Evolutionary conservation across 2,797 vertebrate genomes (phyloP).

Genomic region (Dallia pectoralis): DNA sequence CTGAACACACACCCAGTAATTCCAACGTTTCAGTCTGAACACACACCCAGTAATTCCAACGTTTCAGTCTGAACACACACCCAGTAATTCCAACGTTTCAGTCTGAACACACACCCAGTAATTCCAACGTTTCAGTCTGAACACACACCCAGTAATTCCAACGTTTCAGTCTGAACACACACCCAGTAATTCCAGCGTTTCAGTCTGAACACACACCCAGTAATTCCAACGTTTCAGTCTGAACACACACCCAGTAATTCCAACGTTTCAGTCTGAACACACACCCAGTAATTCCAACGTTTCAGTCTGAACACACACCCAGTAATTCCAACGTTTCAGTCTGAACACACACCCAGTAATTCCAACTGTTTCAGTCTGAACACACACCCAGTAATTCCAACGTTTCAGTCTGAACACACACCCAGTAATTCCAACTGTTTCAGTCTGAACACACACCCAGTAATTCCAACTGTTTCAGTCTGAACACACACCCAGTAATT

Average conservation of each 20-base stretch:
- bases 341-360: no score
- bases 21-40: not conserved
- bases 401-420: not conserved
- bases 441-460: not conserved
- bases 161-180: not conserved
- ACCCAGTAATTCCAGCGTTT: not conserved
- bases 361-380: not conserved
- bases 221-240: not conserved
- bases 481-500: not conserved
- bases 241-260: not conserved
- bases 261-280: not conserved
- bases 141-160: not conserved
- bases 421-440: not conserved
- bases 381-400: conserved; percentile 5
- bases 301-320: not conserved
- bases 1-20: not conserved
- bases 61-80: not conserved
- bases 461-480: no score
- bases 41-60: conserved; percentile 6
- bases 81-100: not conserved
- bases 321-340: not conserved
- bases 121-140: not conserved
- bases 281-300: not conserved
- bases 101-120: not conserved
- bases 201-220: not conserved